These are phyloP conservation scores for Exaiptasia diaphana DNA, from an alignment of 64 coral and sea anemone genomes.

Conservation along the genomic window DNA sequence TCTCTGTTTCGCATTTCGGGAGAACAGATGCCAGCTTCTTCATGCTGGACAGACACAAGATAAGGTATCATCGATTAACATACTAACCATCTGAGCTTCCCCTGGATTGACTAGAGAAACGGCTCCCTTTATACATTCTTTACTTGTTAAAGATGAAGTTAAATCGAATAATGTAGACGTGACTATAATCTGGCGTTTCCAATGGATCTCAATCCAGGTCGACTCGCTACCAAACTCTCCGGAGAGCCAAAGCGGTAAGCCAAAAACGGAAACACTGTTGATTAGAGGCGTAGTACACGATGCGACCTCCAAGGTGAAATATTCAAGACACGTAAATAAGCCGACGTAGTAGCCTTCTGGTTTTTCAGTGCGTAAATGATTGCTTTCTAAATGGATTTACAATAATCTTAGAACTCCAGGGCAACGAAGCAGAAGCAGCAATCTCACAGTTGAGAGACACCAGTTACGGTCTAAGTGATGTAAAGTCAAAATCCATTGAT, in stretches of 20 bases:
- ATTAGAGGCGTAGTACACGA: constrained; percentile 18
- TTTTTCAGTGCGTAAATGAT: too few relatives aligned
- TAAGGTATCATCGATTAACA: constrained; percentile 20
- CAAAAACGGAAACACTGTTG: constrained; percentile 20
- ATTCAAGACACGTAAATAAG: constrained; percentile 17
- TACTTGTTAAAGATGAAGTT: too few relatives aligned
- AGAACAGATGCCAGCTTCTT: constrained; percentile 16
- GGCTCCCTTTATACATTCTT: constrained; percentile 5
- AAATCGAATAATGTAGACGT: too few relatives aligned
- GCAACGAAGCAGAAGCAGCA: too few relatives aligned
- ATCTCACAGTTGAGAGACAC: too few relatives aligned
- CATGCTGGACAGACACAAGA: constrained; percentile 15
- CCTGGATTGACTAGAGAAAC: constrained; percentile 4
- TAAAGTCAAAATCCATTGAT: too few relatives aligned
- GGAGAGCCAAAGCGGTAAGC: background rate
- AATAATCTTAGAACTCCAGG: too few relatives aligned
- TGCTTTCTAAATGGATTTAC: too few relatives aligned
- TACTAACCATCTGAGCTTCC: constrained; percentile 7
- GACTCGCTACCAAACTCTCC: constrained; percentile 14
- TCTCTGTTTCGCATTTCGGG: too few relatives aligned
- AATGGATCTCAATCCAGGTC: background rate
- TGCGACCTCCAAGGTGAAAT: constrained; percentile 8
- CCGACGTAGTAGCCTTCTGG: constrained; percentile 11
- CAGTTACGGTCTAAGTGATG: too few relatives aligned
- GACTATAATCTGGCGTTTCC: too few relatives aligned